Conservation (phyloP, 2,888 invertebrate species). For the Scotopteryx bipunctaria region DNA sequence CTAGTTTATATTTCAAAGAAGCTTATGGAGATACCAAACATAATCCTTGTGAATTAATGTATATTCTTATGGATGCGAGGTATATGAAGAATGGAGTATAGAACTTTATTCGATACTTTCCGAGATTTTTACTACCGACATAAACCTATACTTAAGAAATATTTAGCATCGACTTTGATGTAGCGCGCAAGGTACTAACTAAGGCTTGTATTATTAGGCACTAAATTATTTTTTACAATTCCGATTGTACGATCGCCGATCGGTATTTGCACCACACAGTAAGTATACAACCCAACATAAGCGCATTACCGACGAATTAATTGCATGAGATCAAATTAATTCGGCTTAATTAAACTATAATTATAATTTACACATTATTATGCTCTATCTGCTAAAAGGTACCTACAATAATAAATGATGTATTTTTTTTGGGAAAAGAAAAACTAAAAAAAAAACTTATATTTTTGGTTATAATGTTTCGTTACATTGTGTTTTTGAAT, state of each 20-base stretch:
- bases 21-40: too few relatives aligned
- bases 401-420: too few relatives aligned
- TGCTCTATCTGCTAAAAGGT: too few relatives aligned
- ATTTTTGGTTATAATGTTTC: too few relatives aligned
- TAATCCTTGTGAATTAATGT: too few relatives aligned
- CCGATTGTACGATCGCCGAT: background rate
- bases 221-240: background rate
- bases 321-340: background rate
- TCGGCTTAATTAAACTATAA: background rate
- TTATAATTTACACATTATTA: too few relatives aligned
- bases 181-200: background rate
- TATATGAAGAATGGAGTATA: too few relatives aligned
- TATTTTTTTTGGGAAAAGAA: too few relatives aligned
- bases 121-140: background rate
- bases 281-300: constrained; percentile 5
- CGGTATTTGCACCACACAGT: constrained; percentile 1
- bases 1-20: too few relatives aligned
- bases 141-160: background rate
- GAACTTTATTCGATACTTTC: background rate
- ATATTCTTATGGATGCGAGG: too few relatives aligned
- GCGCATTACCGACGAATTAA: background rate
- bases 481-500: too few relatives aligned
- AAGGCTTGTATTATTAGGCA: background rate
- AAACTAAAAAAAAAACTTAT: too few relatives aligned
- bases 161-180: background rate